Conservation (phyloP, 2,888 invertebrate genomes). For the Drosophila merina region DNA sequence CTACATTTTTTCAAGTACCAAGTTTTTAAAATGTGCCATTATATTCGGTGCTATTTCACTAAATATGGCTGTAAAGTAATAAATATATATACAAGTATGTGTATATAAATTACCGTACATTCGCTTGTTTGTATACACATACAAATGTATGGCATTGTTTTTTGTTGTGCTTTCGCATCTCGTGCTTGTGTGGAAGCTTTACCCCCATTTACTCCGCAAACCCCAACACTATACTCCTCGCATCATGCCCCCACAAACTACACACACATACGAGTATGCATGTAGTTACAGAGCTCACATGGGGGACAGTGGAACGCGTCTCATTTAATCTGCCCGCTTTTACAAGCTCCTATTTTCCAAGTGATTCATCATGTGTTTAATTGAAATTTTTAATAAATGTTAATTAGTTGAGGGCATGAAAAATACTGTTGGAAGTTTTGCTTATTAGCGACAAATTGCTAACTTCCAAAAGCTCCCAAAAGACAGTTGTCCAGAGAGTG, state of each 20-base stretch:
- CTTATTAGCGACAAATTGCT: slow-evolving; percentile 57
- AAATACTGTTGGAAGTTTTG: slow-evolving; percentile 63
- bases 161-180: slow-evolving; percentile 52
- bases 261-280: background rate
- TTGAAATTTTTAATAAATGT: slow-evolving; percentile 36
- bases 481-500: slow-evolving; percentile 13
- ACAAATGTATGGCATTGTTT: slow-evolving; percentile 5
- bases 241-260: slow-evolving; percentile 6
- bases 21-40: background rate
- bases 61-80: background rate
- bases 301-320: slow-evolving; percentile 51
- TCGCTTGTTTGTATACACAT: slow-evolving; percentile 16
- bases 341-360: slow-evolving; percentile 28
- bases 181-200: slow-evolving; percentile 51
- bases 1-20: too few relatives aligned
- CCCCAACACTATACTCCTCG: slow-evolving; percentile 10
- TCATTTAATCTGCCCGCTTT: background rate
- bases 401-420: slow-evolving; percentile 54
- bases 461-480: slow-evolving; percentile 46
- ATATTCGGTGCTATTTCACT: background rate
- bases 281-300: slow-evolving; percentile 28
- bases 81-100: background rate
- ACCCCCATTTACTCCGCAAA: slow-evolving; percentile 10
- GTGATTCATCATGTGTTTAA: slow-evolving; percentile 46
- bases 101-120: background rate